Conservation (phyloP, 2,888 invertebrate species). For the Eupithecia pulchellata region DNA sequence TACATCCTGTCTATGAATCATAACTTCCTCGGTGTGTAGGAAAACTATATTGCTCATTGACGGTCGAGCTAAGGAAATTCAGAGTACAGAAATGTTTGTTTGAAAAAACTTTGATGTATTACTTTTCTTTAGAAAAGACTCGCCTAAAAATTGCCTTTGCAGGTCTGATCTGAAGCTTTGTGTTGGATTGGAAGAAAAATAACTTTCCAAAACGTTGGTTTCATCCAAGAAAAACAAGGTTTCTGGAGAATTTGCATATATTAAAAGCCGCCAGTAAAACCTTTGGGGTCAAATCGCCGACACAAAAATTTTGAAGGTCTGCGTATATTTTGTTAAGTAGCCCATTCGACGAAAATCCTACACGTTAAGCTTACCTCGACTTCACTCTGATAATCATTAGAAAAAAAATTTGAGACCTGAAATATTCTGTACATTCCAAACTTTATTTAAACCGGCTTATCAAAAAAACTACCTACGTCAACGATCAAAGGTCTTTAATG, state of each 20-base stretch:
- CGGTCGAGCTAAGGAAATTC: neutral
- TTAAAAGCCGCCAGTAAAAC: too few species aligned
- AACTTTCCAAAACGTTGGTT: too few species aligned
- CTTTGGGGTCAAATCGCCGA: too few species aligned
- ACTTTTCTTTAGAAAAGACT: neutral
- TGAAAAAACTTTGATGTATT: neutral
- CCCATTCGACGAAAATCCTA: too few species aligned
- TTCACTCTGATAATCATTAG: neutral
- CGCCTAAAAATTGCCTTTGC: neutral
- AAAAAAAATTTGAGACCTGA: neutral
- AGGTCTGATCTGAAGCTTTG: neutral
- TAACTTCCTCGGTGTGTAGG: conserved; percentile 51
- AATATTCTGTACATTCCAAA: conserved; percentile 4
- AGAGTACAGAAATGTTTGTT: neutral
- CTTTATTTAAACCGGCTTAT: conserved; percentile 8
- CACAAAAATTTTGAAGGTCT: too few species aligned
- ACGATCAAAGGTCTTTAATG: conserved; percentile 23
- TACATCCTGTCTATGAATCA: conserved; percentile 72
- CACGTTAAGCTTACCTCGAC: neutral
- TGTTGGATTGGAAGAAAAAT: too few species aligned
- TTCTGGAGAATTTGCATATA: too few species aligned
- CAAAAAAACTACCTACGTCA: conserved; percentile 17
- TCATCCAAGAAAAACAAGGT: too few species aligned
- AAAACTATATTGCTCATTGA: conserved; percentile 24
- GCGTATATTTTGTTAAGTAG: too few species aligned